Conservation (phyloP, 2,113 vertebrate genomes). For the Pterocles burchelli region DNA sequence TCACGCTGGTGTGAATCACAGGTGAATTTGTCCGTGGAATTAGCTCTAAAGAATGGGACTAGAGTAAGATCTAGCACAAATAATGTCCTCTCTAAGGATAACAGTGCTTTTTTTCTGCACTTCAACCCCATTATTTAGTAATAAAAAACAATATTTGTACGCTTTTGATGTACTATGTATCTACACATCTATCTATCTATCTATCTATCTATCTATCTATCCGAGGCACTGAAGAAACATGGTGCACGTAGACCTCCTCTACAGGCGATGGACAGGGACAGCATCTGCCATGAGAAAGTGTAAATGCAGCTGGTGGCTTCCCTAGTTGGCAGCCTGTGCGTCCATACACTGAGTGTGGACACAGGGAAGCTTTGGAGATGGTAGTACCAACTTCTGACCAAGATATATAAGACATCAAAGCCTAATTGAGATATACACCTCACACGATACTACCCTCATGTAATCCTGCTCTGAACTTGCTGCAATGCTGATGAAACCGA, state of each 20-base stretch:
- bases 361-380: not conserved
- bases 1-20: not conserved
- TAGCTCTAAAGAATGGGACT: not conserved
- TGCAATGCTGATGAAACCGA: not conserved
- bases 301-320: not conserved
- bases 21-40: not conserved
- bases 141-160: not conserved
- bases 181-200: not conserved
- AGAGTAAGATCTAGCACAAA: not conserved
- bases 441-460: too few relatives aligned
- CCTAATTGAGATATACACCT: too few relatives aligned
- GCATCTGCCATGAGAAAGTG: not conserved
- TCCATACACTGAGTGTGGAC: not conserved
- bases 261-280: not conserved
- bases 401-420: too few relatives aligned
- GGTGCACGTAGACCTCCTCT: not conserved
- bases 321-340: not conserved
- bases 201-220: accelerated
- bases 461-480: not conserved
- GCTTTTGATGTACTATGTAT: not conserved
- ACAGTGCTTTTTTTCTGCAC: not conserved
- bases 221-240: not conserved
- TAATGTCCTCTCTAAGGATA: not conserved
- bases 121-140: not conserved
- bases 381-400: accelerated